Evolutionary conservation across 1,140 invertebrate genomes (phyloP).

Genomic region (Teleogryllus occipitalis): DNA sequence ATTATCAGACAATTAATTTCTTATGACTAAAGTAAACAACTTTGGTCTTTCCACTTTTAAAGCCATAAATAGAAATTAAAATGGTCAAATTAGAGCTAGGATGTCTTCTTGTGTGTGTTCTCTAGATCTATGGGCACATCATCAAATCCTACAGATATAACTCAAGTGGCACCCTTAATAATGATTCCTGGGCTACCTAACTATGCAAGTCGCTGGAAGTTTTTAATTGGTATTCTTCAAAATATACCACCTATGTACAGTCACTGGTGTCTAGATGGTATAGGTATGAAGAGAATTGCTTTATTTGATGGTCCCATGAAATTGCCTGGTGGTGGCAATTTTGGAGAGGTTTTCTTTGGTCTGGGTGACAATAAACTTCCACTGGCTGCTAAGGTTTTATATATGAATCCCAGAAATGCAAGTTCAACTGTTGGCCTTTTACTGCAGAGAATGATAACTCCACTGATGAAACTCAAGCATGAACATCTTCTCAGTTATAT

Average conservation of each 20-base stretch:
- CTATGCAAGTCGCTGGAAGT: not conserved
- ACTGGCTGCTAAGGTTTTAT: slow-evolving; percentile 31
- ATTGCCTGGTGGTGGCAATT: slow-evolving; percentile 27
- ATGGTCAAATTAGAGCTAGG: too few species aligned
- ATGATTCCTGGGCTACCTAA: not conserved
- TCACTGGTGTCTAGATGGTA: not conserved
- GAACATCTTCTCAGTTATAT: slow-evolving; percentile 31
- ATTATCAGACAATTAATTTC: too few species aligned
- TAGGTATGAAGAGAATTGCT: not conserved
- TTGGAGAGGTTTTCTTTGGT: slow-evolving; percentile 30
- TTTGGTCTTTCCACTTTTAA: too few species aligned
- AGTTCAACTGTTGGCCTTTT: slow-evolving; percentile 22
- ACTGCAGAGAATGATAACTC: slow-evolving; percentile 28
- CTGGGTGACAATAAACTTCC: slow-evolving; percentile 26
- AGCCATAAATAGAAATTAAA: too few species aligned
- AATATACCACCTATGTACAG: not conserved
- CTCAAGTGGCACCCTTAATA: not conserved
- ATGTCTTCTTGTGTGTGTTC: not conserved
- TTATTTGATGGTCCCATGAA: not conserved
- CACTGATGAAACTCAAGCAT: slow-evolving; percentile 28
- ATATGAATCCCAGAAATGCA: slow-evolving; percentile 25
- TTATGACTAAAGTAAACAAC: too few species aligned
- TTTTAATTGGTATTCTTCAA: not conserved
- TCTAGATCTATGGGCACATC: not conserved
- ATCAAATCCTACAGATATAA: not conserved